Base-by-base conservation (phyloP, 2,888 invertebrate species). In the Petrolisthes manimaculis region DNA sequence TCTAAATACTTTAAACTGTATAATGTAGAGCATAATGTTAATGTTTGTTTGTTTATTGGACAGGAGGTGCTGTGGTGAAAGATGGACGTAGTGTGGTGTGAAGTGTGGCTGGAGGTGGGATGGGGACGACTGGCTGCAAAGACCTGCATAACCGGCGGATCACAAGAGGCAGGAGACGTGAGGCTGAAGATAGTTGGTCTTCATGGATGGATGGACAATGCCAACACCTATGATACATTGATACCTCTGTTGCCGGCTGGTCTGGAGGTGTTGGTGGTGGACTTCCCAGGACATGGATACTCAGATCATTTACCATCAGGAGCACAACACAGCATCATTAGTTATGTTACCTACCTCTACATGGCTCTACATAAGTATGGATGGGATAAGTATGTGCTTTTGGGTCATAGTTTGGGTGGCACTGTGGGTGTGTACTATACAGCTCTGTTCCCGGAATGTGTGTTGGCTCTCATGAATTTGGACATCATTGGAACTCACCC, bases 381-480 rank as follows among this genome's bases (percentile, higher is more conserved):
- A 12, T 92, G 92, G 92, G 88, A 90, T 0, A 90, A 90, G 61
- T 92, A 92, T 53, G 80, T 90, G 18, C 77, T 91, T 9, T 69
- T 92, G 8, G 92, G 91, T 3, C 91, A 91, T 87, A 91, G 91
- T 84, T 89, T 93, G 92, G 93, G 93, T 55, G 93, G 92, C 8
- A 92, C 92, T 14, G 90, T 93, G 37, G 92, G 92, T 0, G 92
- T 92, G 5, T 87, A 93, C 21, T 84, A 84, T 21, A 74, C 80
- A 1, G 83, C 84, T 12, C 51, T 84, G 8, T 88, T 88, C 54
- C 87, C 88, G 21, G 84, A 84, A 55, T 51, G 74, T 18, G 88
- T 88, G 21, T 61, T 8, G 3, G 84, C 88, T 6, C 18, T 88
- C 8, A 79, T 88, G 18, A 79, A 12, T 56, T 53, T 88, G 5